Conservation (phyloP, 2,888 invertebrate genomes). For the Leptura quadrifasciata region DNA sequence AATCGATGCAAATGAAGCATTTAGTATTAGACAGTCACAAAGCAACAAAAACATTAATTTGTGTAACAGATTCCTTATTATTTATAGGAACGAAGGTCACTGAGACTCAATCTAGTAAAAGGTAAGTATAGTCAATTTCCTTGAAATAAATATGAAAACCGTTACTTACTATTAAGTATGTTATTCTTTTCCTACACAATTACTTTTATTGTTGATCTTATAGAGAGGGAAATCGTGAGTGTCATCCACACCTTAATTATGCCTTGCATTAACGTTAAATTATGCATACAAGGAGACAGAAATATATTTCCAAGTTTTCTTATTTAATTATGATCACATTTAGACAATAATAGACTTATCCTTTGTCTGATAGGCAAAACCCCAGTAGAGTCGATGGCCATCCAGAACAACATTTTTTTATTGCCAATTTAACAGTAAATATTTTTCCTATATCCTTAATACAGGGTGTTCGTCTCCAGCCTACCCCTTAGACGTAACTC, state of each 20-base stretch:
- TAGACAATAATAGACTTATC: too few relatives aligned
- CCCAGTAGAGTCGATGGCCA: too few relatives aligned
- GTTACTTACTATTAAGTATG: conserved; percentile 27
- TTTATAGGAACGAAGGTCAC: conserved; percentile 24
- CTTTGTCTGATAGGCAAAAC: too few relatives aligned
- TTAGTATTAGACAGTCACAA: conserved; percentile 11
- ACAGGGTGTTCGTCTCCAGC: too few relatives aligned
- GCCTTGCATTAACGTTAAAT: not conserved
- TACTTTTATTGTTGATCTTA: not conserved
- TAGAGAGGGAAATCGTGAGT: not conserved
- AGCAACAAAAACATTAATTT: conserved; percentile 24
- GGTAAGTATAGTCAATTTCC: conserved; percentile 27
- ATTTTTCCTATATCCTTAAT: too few relatives aligned
- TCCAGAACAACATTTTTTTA: too few relatives aligned
- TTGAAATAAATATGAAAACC: conserved; percentile 27
- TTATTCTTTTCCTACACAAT: conserved; percentile 13
- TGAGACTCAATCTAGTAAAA: conserved; percentile 26
- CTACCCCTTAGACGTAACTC: too few relatives aligned
- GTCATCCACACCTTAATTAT: not conserved
- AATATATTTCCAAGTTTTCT: too few relatives aligned
- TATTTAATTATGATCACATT: too few relatives aligned
- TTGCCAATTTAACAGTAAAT: too few relatives aligned
- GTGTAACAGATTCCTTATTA: conserved; percentile 38
- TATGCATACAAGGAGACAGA: too few relatives aligned
- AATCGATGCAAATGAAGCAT: conserved; percentile 42